phyloP scores from a whole-genome alignment of 2,797 vertebrate genomes.

The Aplochiton taeniatus region DNA sequence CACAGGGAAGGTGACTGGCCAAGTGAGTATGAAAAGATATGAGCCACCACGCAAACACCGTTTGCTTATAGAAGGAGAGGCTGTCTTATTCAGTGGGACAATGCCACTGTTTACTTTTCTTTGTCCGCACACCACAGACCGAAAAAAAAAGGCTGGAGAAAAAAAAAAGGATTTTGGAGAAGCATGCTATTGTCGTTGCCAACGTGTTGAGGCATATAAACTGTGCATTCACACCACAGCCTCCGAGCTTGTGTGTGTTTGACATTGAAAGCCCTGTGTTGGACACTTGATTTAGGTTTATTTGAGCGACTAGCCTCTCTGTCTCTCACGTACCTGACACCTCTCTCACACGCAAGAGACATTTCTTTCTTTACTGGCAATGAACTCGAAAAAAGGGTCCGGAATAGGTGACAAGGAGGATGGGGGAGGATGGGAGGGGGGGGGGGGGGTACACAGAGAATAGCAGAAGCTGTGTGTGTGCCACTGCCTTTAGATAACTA shows the following conservation, averaged over 20 bases:
- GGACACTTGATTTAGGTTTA: slow-evolving; percentile 67
- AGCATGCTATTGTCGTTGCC: slow-evolving; percentile 59
- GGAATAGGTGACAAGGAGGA: no score
- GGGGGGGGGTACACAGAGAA: slow-evolving; percentile 20
- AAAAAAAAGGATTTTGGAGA: slow-evolving; percentile 46
- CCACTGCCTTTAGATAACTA: background rate
- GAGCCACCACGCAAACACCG: slow-evolving; percentile 63
- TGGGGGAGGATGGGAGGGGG: no score
- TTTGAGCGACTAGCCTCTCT: slow-evolving; percentile 58
- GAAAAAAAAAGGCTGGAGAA: slow-evolving; percentile 65
- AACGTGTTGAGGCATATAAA: slow-evolving; percentile 72
- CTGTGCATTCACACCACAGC: slow-evolving; percentile 55
- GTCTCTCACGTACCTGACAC: slow-evolving; percentile 63
- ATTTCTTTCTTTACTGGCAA: slow-evolving; percentile 61
- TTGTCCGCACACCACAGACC: slow-evolving; percentile 73
- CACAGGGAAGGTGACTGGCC: slow-evolving; percentile 67
- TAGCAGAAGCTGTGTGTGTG: background rate
- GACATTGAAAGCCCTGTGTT: slow-evolving; percentile 43
- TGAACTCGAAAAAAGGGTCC: slow-evolving; percentile 59
- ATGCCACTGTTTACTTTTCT: slow-evolving; percentile 79
- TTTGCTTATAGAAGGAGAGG: slow-evolving; percentile 77
- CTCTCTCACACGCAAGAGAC: slow-evolving; percentile 75
- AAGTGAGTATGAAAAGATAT: slow-evolving; percentile 75
- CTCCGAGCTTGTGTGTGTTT: slow-evolving; percentile 60
- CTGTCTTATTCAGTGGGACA: slow-evolving; percentile 71